Evolutionary conservation across 1,140 invertebrate genomes (phyloP), one percentile per base, ranked within the genome.

Genomic region (Drosophila tropicalis): DNA sequence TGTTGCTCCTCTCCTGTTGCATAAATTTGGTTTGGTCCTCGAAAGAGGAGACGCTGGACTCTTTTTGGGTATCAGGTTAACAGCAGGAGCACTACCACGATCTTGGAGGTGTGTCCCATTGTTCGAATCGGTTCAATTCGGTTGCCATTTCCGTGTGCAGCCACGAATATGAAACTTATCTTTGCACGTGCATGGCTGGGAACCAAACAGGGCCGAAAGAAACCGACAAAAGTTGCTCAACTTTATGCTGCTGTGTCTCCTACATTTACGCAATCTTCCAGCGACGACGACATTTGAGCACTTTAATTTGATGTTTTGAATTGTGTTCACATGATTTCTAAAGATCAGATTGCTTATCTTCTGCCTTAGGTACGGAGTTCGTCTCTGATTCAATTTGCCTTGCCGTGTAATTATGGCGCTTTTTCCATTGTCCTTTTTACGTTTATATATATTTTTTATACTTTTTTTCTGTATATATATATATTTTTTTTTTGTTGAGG

Each of bases 261-360:
- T 81, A 19, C 80, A 71, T 76, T 87, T 89, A 72, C 85, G 85
- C 69, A 80, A 83, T 78, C 17, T 25, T 17, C 44, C 29, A 29
- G 29, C 29, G 29, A 12, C 25, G 39, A 55, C 39, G 81, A 78
- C 62, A 87, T 87, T 84, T 63, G 84, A 89, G 80, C 77, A 84
- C 84, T 89, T 89, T 84, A 89, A 89, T 89, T 89, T 89, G 73
- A 84, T 89, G 84, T 89, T 89, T 89, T 70, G 54, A 74, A 89
- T 84, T 78, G 36, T 13, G 84, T 89, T 89, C 84, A 83, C 62
- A 72, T 89, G 84, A 89, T 89, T 87, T 89, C 84, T 78, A 40
- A 75, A 89, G 84, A 89, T 89, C 80, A 89, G 84, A 89, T 89
- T 87, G 80, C 84, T 72, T 89, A 84, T 84, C 84, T 87, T 12